Conservation (phyloP, 2,113 vertebrate species). For the human (Homo sapiens) region DNA sequence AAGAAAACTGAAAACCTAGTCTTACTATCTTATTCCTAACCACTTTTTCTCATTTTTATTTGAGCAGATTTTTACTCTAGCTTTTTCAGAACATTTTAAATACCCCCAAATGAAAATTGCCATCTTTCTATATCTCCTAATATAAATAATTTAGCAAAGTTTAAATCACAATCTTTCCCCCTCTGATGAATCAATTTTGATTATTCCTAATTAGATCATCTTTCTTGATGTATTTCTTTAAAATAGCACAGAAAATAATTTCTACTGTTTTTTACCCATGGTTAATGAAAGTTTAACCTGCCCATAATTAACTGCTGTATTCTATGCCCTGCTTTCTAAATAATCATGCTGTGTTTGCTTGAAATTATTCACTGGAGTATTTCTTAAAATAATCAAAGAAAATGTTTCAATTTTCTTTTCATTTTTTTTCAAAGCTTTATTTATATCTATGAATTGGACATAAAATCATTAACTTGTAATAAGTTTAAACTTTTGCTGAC, state of each 20-base stretch:
- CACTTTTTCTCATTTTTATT: neutral
- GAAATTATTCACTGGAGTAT: slow-evolving; percentile 50
- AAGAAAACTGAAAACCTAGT: neutral
- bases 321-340: slow-evolving; percentile 41
- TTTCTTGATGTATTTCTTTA: slow-evolving; percentile 11
- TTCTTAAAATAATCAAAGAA: slow-evolving; percentile 64
- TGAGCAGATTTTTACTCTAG: neutral
- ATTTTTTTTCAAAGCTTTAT: neutral
- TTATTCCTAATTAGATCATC: slow-evolving; percentile 30
- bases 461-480: slow-evolving; percentile 31
- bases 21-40: neutral
- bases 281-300: slow-evolving; percentile 62
- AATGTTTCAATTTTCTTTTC: slow-evolving; percentile 20
- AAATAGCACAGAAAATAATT: slow-evolving; percentile 41
- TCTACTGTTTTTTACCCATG: neutral
- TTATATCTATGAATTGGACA: neutral
- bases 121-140: neutral
- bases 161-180: neutral
- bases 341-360: slow-evolving; percentile 43
- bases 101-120: neutral
- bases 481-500: slow-evolving; percentile 17
- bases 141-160: slow-evolving; percentile 31
- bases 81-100: slow-evolving; percentile 19
- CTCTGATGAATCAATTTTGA: slow-evolving; percentile 40
- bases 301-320: slow-evolving; percentile 41